A percentile compares a stretch with the other conserved stretches of the same genome.
Evolutionary conservation across 1,140 invertebrate species (phyloP).

Genomic region (Helicoverpa armigera): DNA sequence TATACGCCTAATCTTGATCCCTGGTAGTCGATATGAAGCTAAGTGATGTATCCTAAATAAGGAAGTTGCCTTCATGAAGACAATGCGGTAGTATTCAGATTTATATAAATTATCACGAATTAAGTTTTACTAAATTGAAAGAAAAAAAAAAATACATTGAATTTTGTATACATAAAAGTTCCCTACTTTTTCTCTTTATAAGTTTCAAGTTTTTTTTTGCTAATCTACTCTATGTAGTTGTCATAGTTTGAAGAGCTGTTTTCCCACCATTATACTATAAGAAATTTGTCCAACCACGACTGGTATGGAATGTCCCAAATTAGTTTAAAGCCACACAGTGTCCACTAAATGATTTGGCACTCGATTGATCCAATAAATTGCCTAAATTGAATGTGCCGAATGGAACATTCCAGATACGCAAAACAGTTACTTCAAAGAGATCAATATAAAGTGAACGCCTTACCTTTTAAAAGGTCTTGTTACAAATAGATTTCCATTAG

Average conservation of each 20-base stretch:
- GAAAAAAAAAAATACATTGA: no score
- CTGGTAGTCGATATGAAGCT: constrained; percentile 9
- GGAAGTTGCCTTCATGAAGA: neutral
- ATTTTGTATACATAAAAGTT: no score
- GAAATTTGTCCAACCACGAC: neutral
- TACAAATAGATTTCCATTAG: constrained; percentile 17
- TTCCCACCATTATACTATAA: no score
- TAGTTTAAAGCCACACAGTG: constrained; percentile 2
- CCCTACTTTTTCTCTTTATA: no score
- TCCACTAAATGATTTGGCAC: constrained; percentile 28
- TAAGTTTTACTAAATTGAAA: no score
- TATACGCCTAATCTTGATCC: constrained; percentile 31
- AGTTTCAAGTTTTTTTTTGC: no score
- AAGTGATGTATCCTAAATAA: neutral
- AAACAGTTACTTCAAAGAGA: constrained; percentile 15
- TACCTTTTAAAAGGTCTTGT: neutral
- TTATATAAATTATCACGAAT: no score
- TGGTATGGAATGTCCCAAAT: constrained; percentile 3
- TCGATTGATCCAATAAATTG: constrained; percentile 24
- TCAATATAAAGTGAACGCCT: neutral
- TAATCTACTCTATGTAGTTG: no score
- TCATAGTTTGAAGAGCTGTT: no score
- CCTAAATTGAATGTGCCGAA: constrained; percentile 21
- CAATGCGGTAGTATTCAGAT: no score
- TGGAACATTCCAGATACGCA: constrained; percentile 2